Percentiles rank a stretch among this genome's conserved stretches.
These are phyloP conservation scores for Sarcoramphus papa DNA, from an alignment of 2,797 vertebrate genomes.

Conservation along the genomic window DNA sequence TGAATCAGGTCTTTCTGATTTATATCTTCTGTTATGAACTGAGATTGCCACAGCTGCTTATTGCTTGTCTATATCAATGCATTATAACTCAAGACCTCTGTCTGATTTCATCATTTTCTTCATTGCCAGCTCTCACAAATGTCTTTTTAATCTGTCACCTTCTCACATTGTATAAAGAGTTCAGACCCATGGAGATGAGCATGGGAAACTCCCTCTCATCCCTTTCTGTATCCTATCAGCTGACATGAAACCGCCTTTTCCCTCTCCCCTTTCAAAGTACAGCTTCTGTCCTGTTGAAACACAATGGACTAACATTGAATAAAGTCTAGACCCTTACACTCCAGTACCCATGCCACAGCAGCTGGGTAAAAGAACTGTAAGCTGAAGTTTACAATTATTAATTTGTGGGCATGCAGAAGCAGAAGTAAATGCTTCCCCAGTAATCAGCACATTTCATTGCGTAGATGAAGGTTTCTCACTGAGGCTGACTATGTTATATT, in stretches of 20 bases:
- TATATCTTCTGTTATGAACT: not conserved
- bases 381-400: not conserved
- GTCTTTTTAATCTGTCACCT: not conserved
- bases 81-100: not conserved
- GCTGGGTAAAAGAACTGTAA: not conserved
- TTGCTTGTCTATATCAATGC: not conserved
- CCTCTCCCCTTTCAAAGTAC: not conserved
- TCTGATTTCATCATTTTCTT: not conserved
- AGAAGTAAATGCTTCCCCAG: not conserved
- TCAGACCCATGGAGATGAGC: not conserved
- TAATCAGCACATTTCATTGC: not conserved
- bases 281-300: not conserved
- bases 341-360: not conserved
- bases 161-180: not conserved
- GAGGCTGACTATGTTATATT: not conserved
- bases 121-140: not conserved
- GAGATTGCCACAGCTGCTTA: not conserved
- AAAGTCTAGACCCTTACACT: not conserved
- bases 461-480: not conserved
- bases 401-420: not conserved
- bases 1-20: not conserved
- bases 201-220: not conserved
- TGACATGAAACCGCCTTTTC: not conserved
- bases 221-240: not conserved
- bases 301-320: not conserved